A percentile compares a stretch with the other conserved stretches of the same genome.
phyloP scores from a whole-genome alignment of 2,113 vertebrate genomes.

The Nothobranchius kuhntae region DNA sequence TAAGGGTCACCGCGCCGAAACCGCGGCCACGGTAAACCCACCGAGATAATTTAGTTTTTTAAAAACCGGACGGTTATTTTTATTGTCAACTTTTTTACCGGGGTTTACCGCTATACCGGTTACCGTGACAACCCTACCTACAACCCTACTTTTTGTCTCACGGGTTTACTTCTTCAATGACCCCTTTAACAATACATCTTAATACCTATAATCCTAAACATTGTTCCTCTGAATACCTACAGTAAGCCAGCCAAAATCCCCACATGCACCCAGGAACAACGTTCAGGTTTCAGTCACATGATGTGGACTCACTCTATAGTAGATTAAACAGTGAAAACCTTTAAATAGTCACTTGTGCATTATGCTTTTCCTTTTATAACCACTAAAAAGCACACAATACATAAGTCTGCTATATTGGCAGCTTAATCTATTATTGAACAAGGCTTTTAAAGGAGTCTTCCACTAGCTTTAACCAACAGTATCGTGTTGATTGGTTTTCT shows the following conservation, averaged over 20 bases:
- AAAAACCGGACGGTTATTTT: too few relatives aligned
- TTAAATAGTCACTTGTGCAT: not conserved
- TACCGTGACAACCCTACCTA: too few relatives aligned
- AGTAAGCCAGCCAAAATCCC: conserved; percentile 14
- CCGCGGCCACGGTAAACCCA: too few relatives aligned
- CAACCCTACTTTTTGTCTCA: not conserved
- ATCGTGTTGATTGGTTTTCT: not conserved
- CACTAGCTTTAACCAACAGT: not conserved
- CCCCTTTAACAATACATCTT: conserved; percentile 37
- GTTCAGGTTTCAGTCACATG: not conserved
- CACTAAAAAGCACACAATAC: not conserved
- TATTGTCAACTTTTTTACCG: too few relatives aligned
- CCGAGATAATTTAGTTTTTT: too few relatives aligned
- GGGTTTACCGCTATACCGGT: too few relatives aligned
- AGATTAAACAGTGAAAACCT: not conserved
- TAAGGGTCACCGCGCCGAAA: too few relatives aligned
- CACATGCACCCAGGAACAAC: not conserved
- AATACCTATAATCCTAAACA: conserved; percentile 14
- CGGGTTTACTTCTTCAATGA: conserved; percentile 32
- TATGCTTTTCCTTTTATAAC: not conserved
- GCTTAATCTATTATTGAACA: conserved; percentile 31
- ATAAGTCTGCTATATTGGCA: conserved; percentile 1
- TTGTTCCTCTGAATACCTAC: conserved; percentile 14
- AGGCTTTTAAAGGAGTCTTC: not conserved
- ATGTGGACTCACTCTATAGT: not conserved